A percentile compares a stretch with the other conserved stretches of the same genome.
Conservation (phyloP, 64 coral and sea anemone species). For the Montipora cactus region DNA sequence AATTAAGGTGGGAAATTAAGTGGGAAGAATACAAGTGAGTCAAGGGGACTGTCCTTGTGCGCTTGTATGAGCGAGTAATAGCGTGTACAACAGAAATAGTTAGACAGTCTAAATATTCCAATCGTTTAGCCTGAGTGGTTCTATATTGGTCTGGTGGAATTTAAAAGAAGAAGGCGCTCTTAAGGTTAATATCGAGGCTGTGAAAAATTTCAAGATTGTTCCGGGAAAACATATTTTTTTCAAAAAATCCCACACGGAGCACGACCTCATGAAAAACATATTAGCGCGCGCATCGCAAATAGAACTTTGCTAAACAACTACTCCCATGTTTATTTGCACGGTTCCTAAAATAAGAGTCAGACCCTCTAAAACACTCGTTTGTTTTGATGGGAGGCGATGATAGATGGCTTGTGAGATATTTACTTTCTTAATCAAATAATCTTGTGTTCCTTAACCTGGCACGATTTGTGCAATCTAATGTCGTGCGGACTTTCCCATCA, state of each 20-base stretch:
- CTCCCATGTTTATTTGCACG: constrained; percentile 1
- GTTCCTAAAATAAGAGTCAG: not conserved
- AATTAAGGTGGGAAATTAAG: no score
- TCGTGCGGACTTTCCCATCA: no score
- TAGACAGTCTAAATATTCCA: not conserved
- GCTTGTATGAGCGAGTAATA: not conserved
- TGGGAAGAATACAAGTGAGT: not conserved
- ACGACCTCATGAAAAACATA: not conserved
- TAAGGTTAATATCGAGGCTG: not conserved
- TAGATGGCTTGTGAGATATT: constrained; percentile 26
- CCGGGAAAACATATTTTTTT: not conserved
- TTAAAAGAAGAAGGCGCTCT: not conserved
- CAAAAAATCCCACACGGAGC: not conserved
- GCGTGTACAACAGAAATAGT: no score
- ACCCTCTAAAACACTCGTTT: constrained; percentile 26
- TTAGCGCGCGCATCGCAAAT: not conserved
- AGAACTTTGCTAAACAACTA: not conserved
- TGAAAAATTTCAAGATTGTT: not conserved
- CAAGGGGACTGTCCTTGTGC: not conserved
- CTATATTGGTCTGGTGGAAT: not conserved
- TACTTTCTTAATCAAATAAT: not conserved
- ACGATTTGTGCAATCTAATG: no score
- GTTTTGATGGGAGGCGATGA: constrained; percentile 4
- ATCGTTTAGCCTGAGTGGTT: not conserved
- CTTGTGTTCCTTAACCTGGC: not conserved